Base-by-base conservation (phyloP, 2,797 vertebrate genomes). In the Champsocephalus esox region DNA sequence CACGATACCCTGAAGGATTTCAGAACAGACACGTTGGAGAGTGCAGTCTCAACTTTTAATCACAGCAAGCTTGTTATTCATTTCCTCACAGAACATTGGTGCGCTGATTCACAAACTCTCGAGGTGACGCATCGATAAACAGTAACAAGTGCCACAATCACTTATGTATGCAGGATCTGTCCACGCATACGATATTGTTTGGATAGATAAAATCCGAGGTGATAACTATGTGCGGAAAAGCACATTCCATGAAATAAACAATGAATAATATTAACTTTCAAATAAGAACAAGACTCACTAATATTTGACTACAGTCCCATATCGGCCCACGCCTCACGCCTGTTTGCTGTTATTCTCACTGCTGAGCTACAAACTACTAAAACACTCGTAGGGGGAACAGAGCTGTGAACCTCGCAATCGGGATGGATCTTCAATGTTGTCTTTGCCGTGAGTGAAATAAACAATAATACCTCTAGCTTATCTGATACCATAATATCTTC, bases 1-100 rank as follows among this genome's bases (percentile, higher is more conserved):
- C 46, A 99, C 97, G 24, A 99, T 89, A 46, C 96, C 98, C 98
- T 99, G 91, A 41, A 32, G 57, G 55, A 49, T 46, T 54, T 46
- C 17, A 60, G 3, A 62, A 21, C 69, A 11, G 57, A 57, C 57
- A 63, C 9, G 24, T 49, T 56, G 3, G 12, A 1, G 8, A 19
- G 38, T 11, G 9, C 13, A 46, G 11, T 28, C 21, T 46, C 6
- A 58, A 52, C n/a, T 64, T 46, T 44, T 21, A 9, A 48, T 11
- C 0, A 45, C 32, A 19, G 10, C 2, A 24, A 11, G 45, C 2
- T 16, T 19, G 32, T 66, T 50, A 32, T 61, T 55, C 4, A 17
- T 43, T 14, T 51, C 43, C 48, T 68, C 58, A 41, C n/a, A 11
- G 16, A 28, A 55, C 24, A 59, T 14, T 24, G 21, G 9, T 12